Conservation (phyloP, 2,888 invertebrate species). For the Anorthoa munda region DNA sequence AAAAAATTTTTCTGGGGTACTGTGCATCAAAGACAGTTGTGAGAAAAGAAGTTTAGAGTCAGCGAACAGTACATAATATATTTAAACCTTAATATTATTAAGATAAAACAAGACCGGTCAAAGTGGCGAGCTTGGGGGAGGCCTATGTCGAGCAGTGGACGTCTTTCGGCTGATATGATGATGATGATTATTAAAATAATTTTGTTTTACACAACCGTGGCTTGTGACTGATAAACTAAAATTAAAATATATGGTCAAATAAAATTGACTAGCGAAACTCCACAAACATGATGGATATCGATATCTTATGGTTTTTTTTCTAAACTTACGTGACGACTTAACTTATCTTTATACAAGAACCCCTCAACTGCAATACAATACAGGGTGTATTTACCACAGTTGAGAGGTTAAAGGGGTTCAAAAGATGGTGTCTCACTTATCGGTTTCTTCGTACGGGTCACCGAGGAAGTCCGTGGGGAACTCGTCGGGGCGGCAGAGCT, state of each 20-base stretch:
- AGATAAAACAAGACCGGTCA: too few species aligned
- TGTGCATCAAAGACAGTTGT: too few species aligned
- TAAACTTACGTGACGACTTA: background rate
- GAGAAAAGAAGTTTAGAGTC: too few species aligned
- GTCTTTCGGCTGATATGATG: too few species aligned
- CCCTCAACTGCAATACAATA: background rate
- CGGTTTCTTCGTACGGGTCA: slow-evolving; percentile 86
- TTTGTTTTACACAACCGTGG: too few species aligned
- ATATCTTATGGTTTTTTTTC: background rate
- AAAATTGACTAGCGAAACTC: background rate
- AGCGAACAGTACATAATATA: too few species aligned
- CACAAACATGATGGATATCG: background rate
- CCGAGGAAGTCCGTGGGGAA: slow-evolving; percentile 85
- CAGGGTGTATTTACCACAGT: background rate
- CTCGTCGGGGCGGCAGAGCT: slow-evolving; percentile 88
- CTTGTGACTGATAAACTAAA: background rate
- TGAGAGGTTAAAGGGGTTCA: background rate
- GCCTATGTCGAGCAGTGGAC: too few species aligned
- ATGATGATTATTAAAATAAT: too few species aligned
- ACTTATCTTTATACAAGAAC: background rate
- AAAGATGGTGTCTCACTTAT: slow-evolving; percentile 77
- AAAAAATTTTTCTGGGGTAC: too few species aligned
- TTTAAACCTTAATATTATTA: too few species aligned
- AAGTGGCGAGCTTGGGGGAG: too few species aligned
- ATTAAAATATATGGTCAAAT: background rate